Evolutionary conservation across 2,113 vertebrate genomes (phyloP).

Genomic region (Alethe castanea): DNA sequence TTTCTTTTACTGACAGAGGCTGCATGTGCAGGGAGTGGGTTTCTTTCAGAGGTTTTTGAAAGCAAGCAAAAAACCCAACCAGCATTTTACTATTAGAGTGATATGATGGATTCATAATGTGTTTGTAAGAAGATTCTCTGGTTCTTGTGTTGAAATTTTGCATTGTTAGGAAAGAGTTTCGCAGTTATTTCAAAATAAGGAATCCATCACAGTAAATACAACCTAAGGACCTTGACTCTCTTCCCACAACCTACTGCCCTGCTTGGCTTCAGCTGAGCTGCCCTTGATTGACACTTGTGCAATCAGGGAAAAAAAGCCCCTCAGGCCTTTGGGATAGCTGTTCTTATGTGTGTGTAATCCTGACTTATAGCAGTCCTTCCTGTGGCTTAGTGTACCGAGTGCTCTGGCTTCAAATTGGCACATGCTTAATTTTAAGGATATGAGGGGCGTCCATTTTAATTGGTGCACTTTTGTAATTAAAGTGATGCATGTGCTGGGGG

Average conservation of each 20-base stretch:
- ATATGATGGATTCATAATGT: background rate
- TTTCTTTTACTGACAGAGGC: background rate
- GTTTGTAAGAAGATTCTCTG: background rate
- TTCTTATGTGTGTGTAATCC: background rate
- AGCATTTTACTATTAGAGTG: background rate
- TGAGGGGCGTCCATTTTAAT: rapidly evolving
- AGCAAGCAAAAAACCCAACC: background rate
- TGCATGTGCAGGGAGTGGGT: background rate
- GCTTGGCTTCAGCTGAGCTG: background rate
- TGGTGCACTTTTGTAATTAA: background rate
- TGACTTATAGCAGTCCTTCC: background rate
- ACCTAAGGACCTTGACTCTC: background rate
- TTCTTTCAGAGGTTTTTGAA: background rate
- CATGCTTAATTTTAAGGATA: background rate
- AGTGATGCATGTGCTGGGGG: background rate
- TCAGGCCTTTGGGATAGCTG: background rate
- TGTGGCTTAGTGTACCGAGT: background rate
- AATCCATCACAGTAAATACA: background rate
- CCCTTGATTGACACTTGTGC: background rate
- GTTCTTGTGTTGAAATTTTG: background rate
- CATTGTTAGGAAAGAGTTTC: background rate
- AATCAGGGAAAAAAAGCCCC: background rate
- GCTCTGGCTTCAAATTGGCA: background rate
- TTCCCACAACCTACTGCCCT: background rate
- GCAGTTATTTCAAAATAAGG: constrained; percentile 1